A percentile compares a stretch with the other conserved stretches of the same genome.
These are phyloP conservation scores for Strix aluco DNA, from an alignment of 2,113 vertebrate species.

Conservation along the genomic window DNA sequence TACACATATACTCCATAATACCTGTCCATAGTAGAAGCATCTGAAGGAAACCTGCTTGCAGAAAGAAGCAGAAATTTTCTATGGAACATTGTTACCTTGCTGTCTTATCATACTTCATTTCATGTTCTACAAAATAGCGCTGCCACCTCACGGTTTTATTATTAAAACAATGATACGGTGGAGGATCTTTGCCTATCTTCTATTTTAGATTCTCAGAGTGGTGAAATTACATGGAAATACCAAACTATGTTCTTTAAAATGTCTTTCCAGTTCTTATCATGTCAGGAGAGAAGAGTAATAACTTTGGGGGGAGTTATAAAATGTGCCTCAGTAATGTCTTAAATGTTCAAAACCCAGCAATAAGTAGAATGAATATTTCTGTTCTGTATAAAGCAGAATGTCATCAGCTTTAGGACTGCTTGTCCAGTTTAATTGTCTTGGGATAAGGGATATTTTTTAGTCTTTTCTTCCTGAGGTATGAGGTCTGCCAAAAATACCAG, in stretches of 20 bases:
- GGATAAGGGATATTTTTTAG: background rate
- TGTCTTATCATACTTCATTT: background rate
- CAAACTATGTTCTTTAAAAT: background rate
- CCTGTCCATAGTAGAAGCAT: background rate
- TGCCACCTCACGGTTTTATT: background rate
- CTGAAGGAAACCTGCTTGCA: background rate
- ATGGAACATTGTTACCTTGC: background rate
- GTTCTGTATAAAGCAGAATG: background rate
- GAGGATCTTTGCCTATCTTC: background rate
- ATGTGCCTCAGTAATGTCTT: background rate
- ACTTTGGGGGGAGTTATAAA: background rate
- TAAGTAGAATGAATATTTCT: background rate
- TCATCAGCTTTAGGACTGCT: background rate
- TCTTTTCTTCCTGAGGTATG: background rate
- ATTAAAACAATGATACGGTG: background rate
- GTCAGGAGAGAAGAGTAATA: background rate
- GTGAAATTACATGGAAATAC: background rate
- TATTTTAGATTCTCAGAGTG: background rate
- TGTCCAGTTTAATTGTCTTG: background rate
- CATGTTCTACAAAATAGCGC: background rate
- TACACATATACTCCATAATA: background rate
- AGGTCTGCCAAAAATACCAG: background rate
- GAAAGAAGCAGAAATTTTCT: background rate
- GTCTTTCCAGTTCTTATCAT: background rate
- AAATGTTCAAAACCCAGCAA: background rate